Evolutionary conservation across 30 jellyfish, hydroid and myxozoan genomes (phyloP).

Genomic region (Aurelia sp.): DNA sequence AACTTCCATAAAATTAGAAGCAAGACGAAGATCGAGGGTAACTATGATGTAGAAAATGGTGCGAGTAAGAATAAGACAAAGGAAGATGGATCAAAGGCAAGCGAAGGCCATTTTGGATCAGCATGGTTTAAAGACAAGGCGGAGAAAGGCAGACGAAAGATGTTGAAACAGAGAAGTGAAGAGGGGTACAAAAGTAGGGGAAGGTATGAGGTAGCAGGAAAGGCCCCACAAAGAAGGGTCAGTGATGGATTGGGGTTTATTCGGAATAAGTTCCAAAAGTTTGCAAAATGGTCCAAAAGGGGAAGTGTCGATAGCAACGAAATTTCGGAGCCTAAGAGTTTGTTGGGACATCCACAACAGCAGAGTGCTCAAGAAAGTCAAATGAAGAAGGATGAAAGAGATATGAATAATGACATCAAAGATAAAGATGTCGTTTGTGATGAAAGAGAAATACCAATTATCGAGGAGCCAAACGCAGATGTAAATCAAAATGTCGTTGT

Average conservation of each 20-base stretch:
- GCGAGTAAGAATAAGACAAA: not conserved
- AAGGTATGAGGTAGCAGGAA: not conserved
- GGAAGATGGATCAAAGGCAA: conserved; percentile 20
- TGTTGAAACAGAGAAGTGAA: not conserved
- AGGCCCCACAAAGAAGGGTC: not conserved
- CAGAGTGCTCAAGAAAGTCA: not conserved
- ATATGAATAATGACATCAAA: not conserved
- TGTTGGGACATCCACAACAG: too few species aligned
- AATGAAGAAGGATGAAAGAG: not conserved
- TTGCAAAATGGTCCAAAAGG: conserved; percentile 50
- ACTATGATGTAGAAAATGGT: not conserved
- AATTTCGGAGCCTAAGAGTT: not conserved
- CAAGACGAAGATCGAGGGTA: not conserved
- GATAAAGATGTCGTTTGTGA: not conserved
- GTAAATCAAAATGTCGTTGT: conserved; percentile 7
- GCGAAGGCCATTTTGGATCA: conserved; percentile 28
- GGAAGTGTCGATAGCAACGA: not conserved
- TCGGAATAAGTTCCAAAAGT: conserved; percentile 36
- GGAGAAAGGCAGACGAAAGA: not conserved
- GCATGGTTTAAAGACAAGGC: conserved; percentile 11
- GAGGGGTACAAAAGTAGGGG: not conserved
- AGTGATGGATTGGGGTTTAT: conserved; percentile 5
- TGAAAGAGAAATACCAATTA: not conserved
- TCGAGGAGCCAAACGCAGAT: not conserved
- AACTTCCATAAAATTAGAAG: conserved; percentile 24